A percentile compares a stretch with the other conserved stretches of the same genome.
Conservation (phyloP, 2,113 vertebrate species). For the Cygnus atratus region DNA sequence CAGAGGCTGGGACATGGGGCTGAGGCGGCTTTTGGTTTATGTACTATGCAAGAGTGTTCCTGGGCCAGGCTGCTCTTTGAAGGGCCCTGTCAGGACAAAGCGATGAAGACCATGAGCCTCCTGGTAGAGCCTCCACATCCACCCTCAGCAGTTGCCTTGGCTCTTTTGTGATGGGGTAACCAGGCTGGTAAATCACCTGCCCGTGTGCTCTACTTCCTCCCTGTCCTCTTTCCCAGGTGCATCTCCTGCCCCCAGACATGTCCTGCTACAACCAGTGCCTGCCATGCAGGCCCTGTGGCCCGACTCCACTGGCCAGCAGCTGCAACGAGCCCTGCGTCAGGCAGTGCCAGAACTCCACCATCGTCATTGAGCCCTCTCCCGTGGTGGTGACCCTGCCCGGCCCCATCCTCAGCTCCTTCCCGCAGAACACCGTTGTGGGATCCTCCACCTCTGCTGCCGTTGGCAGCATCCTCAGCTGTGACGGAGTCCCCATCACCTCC, state of each 20-base stretch:
- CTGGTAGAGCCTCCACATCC: neutral
- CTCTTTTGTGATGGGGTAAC: neutral
- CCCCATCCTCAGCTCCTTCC: too few relatives aligned
- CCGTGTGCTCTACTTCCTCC: neutral
- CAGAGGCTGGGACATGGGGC: neutral
- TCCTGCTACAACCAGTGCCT: neutral
- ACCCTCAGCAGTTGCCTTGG: neutral
- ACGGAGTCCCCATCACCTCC: too few relatives aligned
- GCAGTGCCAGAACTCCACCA: too few relatives aligned
- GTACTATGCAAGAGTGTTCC: neutral
- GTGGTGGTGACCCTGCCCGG: too few relatives aligned
- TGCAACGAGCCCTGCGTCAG: too few relatives aligned
- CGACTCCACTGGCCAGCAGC: too few relatives aligned
- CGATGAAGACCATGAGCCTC: neutral
- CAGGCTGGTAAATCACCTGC: neutral
- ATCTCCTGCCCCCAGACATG: neutral
- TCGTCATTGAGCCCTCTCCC: too few relatives aligned
- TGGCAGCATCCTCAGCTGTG: too few relatives aligned
- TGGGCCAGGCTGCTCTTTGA: neutral
- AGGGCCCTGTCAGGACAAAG: neutral
- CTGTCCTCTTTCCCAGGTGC: neutral
- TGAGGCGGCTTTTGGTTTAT: accelerated
- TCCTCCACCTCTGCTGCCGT: too few relatives aligned
- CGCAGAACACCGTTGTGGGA: too few relatives aligned
- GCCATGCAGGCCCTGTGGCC: too few relatives aligned